Conservation (phyloP, 2,888 invertebrate species). For the Phalera bucephala region DNA sequence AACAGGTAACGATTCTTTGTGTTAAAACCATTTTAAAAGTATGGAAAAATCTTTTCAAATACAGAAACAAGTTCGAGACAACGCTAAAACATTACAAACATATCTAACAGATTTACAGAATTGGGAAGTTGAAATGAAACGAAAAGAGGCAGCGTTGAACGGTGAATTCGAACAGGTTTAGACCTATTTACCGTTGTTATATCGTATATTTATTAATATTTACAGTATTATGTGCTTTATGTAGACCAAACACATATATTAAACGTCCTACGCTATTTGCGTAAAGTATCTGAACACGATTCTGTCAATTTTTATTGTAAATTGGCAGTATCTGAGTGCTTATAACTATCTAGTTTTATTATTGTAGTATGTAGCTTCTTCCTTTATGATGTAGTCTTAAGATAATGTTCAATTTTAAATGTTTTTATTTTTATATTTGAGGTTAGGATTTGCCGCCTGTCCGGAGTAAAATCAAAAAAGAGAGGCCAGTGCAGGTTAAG, state of each 20-base stretch:
- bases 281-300: too few species aligned
- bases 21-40: slow-evolving; percentile 36
- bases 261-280: too few species aligned
- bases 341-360: neutral
- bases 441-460: slow-evolving; percentile 78
- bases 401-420: too few species aligned
- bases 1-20: slow-evolving; percentile 49
- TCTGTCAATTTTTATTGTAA: neutral
- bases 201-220: slow-evolving; percentile 14
- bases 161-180: slow-evolving; percentile 76
- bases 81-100: slow-evolving; percentile 86
- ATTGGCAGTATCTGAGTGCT: neutral
- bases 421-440: too few species aligned
- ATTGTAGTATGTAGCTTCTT: too few species aligned
- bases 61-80: slow-evolving; percentile 88
- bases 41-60: slow-evolving; percentile 85
- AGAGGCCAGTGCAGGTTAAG: slow-evolving; percentile 50
- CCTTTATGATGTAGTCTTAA: too few species aligned
- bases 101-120: slow-evolving; percentile 88
- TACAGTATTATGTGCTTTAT: slow-evolving; percentile 3
- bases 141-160: slow-evolving; percentile 84
- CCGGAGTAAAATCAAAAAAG: slow-evolving; percentile 73
- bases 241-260: too few species aligned
- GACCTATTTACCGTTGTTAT: slow-evolving; percentile 44
- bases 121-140: slow-evolving; percentile 89